These are phyloP conservation scores for Baryphthengus martii DNA, from an alignment of 2,113 vertebrate genomes.

Conservation along the genomic window DNA sequence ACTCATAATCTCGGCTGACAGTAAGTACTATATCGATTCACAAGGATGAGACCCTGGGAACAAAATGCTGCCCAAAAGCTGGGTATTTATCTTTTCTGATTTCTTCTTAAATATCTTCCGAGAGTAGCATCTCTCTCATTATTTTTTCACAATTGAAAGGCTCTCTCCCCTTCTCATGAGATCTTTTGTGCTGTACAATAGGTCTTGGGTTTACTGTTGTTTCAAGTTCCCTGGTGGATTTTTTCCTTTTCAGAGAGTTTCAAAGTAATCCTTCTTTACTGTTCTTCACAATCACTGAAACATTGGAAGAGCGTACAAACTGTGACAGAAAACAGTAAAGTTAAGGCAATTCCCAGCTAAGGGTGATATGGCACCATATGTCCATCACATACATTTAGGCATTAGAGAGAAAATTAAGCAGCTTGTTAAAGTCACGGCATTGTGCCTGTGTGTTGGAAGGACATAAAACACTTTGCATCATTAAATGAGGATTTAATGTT, in stretches of 20 bases:
- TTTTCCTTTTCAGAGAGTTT: constrained; percentile 10
- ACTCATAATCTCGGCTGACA: neutral
- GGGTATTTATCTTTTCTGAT: neutral
- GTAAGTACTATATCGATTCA: neutral
- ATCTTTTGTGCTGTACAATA: neutral
- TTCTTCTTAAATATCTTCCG: neutral
- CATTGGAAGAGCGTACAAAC: neutral
- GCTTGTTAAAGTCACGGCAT: neutral
- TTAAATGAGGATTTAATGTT: constrained; percentile 17
- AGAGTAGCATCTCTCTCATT: neutral
- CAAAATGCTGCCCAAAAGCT: neutral
- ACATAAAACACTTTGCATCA: neutral
- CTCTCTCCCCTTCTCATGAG: neutral
- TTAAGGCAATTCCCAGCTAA: constrained; percentile 19
- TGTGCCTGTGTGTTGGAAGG: neutral
- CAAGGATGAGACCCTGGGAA: neutral
- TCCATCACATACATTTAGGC: neutral
- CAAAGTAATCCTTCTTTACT: neutral
- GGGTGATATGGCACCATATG: neutral
- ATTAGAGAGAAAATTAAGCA: neutral
- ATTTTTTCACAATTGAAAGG: constrained; percentile 6
- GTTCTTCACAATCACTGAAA: neutral
- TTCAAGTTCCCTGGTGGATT: neutral
- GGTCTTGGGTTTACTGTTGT: constrained; percentile 7
- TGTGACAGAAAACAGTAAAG: constrained; percentile 7